phyloP scores from a whole-genome alignment of 2,888 invertebrate genomes.

The Exocentrus adspersus region DNA sequence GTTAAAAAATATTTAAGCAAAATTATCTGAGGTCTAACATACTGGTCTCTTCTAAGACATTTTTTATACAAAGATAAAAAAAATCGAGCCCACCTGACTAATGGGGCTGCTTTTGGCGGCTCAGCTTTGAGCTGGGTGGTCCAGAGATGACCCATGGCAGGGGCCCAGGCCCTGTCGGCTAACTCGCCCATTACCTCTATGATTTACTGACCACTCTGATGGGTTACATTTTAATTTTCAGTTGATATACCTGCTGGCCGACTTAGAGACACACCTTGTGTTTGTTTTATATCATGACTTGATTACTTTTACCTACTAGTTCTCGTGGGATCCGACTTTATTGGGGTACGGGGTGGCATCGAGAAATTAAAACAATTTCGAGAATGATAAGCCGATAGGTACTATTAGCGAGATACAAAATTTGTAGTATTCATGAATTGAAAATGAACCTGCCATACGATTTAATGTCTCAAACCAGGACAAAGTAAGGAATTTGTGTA shows the following conservation, averaged over 20 bases:
- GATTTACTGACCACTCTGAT: conserved; percentile 55
- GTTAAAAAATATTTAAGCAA: too few relatives aligned
- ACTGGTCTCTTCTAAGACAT: too few relatives aligned
- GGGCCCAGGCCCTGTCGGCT: conserved; percentile 43
- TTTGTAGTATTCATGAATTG: conserved; percentile 34
- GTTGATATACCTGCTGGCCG: conserved; percentile 54
- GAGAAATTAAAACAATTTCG: too few relatives aligned
- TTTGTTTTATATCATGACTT: conserved; percentile 54
- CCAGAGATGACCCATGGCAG: conserved; percentile 41
- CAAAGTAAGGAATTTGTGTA: too few relatives aligned
- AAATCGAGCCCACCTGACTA: too few relatives aligned
- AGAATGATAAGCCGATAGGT: too few relatives aligned
- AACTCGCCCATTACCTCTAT: conserved; percentile 55
- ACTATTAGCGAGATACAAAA: too few relatives aligned
- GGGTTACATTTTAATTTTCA: conserved; percentile 57
- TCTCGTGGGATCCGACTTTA: conserved; percentile 12
- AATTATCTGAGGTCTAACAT: too few relatives aligned
- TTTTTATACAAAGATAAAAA: too few relatives aligned
- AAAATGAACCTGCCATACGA: not conserved
- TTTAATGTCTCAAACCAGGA: too few relatives aligned
- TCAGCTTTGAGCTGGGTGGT: conserved; percentile 53
- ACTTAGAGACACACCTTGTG: conserved; percentile 51
- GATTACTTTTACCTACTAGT: conserved; percentile 40
- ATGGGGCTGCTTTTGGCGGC: conserved; percentile 47
- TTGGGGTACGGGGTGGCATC: conserved; percentile 22